phyloP scores from a whole-genome alignment of 2,797 vertebrate genomes.

The Bovichtus diacanthus region DNA sequence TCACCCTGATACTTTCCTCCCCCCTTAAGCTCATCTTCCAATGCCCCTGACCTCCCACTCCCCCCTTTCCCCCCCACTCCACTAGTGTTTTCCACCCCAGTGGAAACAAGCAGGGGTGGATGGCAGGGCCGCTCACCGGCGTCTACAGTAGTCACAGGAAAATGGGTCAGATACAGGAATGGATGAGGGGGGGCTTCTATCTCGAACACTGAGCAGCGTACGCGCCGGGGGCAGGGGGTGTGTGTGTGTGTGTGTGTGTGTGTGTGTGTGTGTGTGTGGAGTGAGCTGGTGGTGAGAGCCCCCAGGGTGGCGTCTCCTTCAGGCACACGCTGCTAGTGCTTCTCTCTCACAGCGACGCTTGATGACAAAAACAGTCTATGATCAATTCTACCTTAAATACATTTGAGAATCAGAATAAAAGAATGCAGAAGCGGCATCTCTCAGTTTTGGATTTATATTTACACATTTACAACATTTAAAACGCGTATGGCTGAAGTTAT shows the following conservation, averaged over 20 bases:
- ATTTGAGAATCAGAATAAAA: too few species aligned
- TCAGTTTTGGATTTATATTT: neutral
- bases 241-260: constrained; percentile 20
- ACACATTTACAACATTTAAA: neutral
- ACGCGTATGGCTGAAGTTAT: neutral
- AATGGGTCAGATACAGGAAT: constrained; percentile 77
- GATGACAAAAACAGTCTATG: neutral
- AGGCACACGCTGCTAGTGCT: constrained; percentile 32
- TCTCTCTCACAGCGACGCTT: constrained; percentile 30
- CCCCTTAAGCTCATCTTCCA: constrained; percentile 65
- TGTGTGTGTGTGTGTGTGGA: constrained; percentile 16
- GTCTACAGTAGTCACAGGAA: constrained; percentile 50
- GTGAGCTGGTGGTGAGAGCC: constrained; percentile 41
- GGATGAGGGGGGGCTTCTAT: constrained; percentile 24
- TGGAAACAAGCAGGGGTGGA: constrained; percentile 72
- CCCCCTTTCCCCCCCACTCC: constrained; percentile 57
- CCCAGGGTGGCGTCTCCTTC: constrained; percentile 44
- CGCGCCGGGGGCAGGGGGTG: constrained; percentile 10
- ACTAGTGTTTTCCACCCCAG: constrained; percentile 76
- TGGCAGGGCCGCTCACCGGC: constrained; percentile 44
- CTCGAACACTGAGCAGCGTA: constrained; percentile 18
- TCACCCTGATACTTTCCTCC: constrained; percentile 71
- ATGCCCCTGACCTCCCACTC: constrained; percentile 55
- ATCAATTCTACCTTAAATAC: neutral
- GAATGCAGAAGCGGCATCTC: neutral